Base-by-base conservation (phyloP, 2,113 vertebrate genomes). In the Poecilia latipinna region DNA sequence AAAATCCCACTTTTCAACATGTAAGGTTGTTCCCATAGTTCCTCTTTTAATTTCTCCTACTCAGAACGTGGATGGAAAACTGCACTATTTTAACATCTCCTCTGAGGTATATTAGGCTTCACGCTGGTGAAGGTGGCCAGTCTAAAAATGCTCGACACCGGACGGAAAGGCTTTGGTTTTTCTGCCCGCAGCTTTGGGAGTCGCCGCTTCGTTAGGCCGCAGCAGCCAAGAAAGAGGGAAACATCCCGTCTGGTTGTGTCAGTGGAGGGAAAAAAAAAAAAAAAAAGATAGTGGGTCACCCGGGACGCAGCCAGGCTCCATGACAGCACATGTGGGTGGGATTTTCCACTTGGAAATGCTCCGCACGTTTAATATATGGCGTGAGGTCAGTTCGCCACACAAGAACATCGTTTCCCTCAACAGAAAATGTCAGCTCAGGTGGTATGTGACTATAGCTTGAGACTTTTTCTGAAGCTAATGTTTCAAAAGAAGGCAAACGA, bases 61-160 rank as follows among this genome's bases (percentile, higher is more conserved):
- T 80, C 54, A 68, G 75, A 81, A 44, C 8, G 28, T 78, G 69
- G 12, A 70, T 79, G 83, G 84, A 82, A 86, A 86, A 86, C 79
- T 61, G 51, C 72, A 76, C 78, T 84, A 80, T 88, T 91, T 88
- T 62, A 35, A 86, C 78, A 63, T 74, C 26, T 31, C 69, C 42
- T 85, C 82, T 70, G 82, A 82, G 82, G 86, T 86, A 86, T 80
- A 77, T 88, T 75, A 72, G 83, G 79, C 79, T 73, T 61, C 44
- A 26, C 70, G 77, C 85, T 86, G 89, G 82, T 77, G 75, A 88
- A 88, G 86, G 74, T 35, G 63, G 42, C 76, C 32, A 1, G 73
- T 81, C 87, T 91, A 91, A 91, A 91, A 90, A 90, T 87, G 87
- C 79, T 76, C 70, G 60, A 65, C 83, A 77, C 81, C 76, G 81